Percentiles rank a stretch among this genome's conserved stretches.
Conservation (phyloP, 2,113 vertebrate genomes). For the Triplophysa dalaica region DNA sequence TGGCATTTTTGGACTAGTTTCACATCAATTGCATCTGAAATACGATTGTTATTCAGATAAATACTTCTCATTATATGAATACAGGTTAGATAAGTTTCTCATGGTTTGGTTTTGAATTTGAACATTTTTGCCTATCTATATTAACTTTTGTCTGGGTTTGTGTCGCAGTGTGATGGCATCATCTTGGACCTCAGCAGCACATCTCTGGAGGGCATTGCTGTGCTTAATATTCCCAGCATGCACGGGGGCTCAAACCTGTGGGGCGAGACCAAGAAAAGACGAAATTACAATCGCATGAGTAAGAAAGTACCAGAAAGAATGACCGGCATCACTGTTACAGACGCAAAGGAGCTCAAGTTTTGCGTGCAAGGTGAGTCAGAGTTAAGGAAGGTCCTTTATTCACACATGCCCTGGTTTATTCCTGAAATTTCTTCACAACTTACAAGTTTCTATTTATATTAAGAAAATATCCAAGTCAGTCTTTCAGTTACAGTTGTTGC, state of each 20-base stretch:
- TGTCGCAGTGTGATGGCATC: constrained; percentile 85
- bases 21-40: not conserved
- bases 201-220: constrained; percentile 88
- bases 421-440: constrained; percentile 7
- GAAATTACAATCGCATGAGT: constrained; percentile 85
- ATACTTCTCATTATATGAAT: constrained; percentile 6
- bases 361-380: constrained; percentile 86
- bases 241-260: constrained; percentile 95
- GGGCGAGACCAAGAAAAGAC: constrained; percentile 90
- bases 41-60: constrained; percentile 1
- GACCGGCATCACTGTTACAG: constrained; percentile 75
- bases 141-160: not conserved
- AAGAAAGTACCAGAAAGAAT: constrained; percentile 78
- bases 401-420: not conserved
- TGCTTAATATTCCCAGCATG: constrained; percentile 98
- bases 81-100: not conserved
- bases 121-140: not conserved
- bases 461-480: not conserved
- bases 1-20: constrained; percentile 30
- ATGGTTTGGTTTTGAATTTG: not conserved
- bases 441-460: not conserved
- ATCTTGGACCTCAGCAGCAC: constrained; percentile 86
- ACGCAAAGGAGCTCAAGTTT: constrained; percentile 90
- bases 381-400: not conserved
- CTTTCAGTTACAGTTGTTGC: not conserved